A percentile compares a stretch with the other conserved stretches of the same genome.
Conservation (phyloP, 1,140 invertebrate species). For the Zaprionus vittiger region DNA sequence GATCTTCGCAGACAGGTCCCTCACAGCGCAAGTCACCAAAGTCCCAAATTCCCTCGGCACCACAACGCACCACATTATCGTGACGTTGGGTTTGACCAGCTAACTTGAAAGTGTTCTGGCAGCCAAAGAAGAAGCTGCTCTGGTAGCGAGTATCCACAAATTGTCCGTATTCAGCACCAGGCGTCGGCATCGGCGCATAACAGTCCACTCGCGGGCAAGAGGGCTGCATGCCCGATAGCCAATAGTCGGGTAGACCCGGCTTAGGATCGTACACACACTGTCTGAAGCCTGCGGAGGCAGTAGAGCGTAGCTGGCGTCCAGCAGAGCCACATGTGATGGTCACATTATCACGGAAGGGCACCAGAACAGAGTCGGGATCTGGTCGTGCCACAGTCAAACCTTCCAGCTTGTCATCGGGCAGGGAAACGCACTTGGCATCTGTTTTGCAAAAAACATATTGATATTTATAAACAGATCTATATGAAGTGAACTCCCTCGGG, state of each 20-base stretch:
- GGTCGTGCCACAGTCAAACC: constrained; percentile 90
- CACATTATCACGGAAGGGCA: constrained; percentile 95
- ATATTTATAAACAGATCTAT: constrained; percentile 9
- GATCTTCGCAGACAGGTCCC: constrained; percentile 97
- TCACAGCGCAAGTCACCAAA: constrained; percentile 98
- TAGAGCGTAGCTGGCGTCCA: constrained; percentile 91
- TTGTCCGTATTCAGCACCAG: constrained; percentile 96
- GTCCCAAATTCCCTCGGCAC: constrained; percentile 97
- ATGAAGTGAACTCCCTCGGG: neutral
- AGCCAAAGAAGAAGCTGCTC: constrained; percentile 97
- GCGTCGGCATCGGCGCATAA: constrained; percentile 93
- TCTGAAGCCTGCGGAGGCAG: constrained; percentile 92
- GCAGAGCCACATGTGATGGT: constrained; percentile 92
- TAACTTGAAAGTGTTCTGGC: constrained; percentile 97
- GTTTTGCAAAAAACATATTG: constrained; percentile 54
- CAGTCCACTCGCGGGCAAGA: constrained; percentile 95
- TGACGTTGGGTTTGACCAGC: constrained; percentile 95
- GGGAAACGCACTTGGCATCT: constrained; percentile 95
- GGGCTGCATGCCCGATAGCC: constrained; percentile 94
- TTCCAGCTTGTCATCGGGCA: constrained; percentile 95
- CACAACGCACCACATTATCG: constrained; percentile 96
- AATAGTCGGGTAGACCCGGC: constrained; percentile 94
- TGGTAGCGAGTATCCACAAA: constrained; percentile 95
- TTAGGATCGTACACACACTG: constrained; percentile 98
- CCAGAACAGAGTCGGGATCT: constrained; percentile 91